Conservation (phyloP, 2,797 vertebrate genomes). For the Triplophysa bombifrons region DNA sequence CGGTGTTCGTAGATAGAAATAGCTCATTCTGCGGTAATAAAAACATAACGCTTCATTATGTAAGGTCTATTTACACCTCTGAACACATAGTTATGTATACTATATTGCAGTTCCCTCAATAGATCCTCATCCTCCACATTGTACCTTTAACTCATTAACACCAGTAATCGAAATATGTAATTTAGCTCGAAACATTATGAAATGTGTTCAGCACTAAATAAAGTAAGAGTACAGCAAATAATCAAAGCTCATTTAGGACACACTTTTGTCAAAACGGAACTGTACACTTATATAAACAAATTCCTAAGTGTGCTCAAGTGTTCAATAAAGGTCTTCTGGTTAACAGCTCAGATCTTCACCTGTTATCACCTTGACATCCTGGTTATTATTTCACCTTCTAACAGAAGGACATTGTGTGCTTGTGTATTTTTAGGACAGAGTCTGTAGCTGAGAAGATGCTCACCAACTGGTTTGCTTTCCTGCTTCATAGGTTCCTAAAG, state of each 20-base stretch:
- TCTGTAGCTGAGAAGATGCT: constrained; percentile 99
- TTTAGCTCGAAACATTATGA: background rate
- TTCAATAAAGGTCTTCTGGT: background rate
- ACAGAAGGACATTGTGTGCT: background rate
- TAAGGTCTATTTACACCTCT: too few species aligned
- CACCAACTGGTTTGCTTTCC: constrained; percentile 98
- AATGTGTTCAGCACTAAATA: background rate
- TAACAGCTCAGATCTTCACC: too few species aligned
- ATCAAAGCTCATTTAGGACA: background rate
- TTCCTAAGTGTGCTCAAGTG: background rate
- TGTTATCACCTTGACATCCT: too few species aligned
- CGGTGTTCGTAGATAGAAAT: too few species aligned
- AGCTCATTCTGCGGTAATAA: too few species aligned
- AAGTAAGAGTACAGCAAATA: background rate
- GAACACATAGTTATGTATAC: too few species aligned
- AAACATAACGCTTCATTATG: too few species aligned
- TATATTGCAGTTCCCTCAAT: too few species aligned
- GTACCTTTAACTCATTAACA: background rate
- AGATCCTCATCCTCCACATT: too few species aligned
- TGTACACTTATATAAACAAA: too few species aligned
- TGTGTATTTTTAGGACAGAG: constrained; percentile 83
- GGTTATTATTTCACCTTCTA: background rate
- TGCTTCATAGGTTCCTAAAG: constrained; percentile 93
- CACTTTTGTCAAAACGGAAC: background rate
- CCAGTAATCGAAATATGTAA: background rate